Percentiles rank a stretch among this genome's conserved stretches.
Conservation (phyloP, 92 coral and sea anemone genomes). For the Actinostola sp. region DNA sequence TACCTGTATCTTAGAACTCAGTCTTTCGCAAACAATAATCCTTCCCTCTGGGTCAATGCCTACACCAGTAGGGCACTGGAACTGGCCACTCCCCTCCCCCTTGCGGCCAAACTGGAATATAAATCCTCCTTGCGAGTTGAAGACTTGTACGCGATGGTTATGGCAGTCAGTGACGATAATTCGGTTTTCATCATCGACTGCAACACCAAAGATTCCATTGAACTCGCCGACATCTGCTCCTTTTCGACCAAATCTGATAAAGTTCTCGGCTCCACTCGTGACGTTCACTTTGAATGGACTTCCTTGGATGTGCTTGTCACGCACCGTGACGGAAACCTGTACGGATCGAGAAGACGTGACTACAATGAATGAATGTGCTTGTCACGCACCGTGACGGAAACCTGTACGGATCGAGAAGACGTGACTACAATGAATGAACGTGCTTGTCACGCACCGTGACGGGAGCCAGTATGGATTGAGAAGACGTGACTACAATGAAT, state of each 20-base stretch:
- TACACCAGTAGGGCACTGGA: conserved; percentile 99
- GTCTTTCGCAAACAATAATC: conserved; percentile 96
- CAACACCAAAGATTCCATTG: conserved; percentile 98
- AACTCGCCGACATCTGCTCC: conserved; percentile 94
- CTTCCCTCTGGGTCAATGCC: conserved; percentile 94
- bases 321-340: conserved; percentile 95
- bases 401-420: background rate
- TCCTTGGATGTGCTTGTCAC: conserved; percentile 98
- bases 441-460: no score
- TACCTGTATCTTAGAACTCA: conserved; percentile 94
- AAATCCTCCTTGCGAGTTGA: conserved; percentile 89
- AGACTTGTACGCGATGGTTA: conserved; percentile 98
- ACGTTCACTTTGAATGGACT: conserved; percentile 97
- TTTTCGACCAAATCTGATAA: conserved; percentile 87
- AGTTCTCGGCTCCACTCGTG: conserved; percentile 80
- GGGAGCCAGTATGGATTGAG: no score
- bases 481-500: no score
- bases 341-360: background rate
- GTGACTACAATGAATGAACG: no score
- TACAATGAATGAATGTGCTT: background rate
- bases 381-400: no score
- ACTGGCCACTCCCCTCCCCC: conserved; percentile 98
- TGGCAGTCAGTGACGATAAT: conserved; percentile 97
- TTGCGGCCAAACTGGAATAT: conserved; percentile 98
- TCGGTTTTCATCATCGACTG: conserved; percentile 95